phyloP scores from a whole-genome alignment of 1,140 invertebrate genomes.

The Anthonomus grandis region DNA sequence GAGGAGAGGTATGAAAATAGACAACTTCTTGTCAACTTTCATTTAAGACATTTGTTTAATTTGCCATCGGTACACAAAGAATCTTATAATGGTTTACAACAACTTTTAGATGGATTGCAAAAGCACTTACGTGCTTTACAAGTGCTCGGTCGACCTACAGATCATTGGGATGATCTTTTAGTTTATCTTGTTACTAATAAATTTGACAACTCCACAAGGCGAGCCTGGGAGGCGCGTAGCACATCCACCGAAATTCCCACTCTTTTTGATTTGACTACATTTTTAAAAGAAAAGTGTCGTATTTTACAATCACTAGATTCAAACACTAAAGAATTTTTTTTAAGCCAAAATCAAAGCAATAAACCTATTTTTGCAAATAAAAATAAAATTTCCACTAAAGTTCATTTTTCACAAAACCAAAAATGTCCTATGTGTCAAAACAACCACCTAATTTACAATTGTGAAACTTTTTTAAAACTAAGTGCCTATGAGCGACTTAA shows the following conservation, averaged over 20 bases:
- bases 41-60: too few relatives aligned
- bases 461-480: constrained; percentile 11
- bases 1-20: too few relatives aligned
- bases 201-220: not conserved
- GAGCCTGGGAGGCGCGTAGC: not conserved
- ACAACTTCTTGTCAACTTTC: too few relatives aligned
- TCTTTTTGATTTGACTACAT: too few relatives aligned
- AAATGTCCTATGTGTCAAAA: constrained; percentile 18
- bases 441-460: constrained; percentile 13
- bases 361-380: not conserved
- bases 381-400: too few relatives aligned
- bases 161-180: not conserved
- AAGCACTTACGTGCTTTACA: constrained; percentile 2
- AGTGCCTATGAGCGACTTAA: constrained; percentile 2
- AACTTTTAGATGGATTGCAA: not conserved
- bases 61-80: constrained; percentile 1
- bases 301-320: too few relatives aligned
- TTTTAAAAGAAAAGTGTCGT: too few relatives aligned
- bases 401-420: too few relatives aligned
- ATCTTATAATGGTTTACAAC: not conserved
- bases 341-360: not conserved
- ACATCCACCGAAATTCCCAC: not conserved
- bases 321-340: too few relatives aligned
- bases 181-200: not conserved
- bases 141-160: not conserved